These are phyloP conservation scores for Tinamus major DNA, from an alignment of 2,797 vertebrate species.

Conservation along the genomic window DNA sequence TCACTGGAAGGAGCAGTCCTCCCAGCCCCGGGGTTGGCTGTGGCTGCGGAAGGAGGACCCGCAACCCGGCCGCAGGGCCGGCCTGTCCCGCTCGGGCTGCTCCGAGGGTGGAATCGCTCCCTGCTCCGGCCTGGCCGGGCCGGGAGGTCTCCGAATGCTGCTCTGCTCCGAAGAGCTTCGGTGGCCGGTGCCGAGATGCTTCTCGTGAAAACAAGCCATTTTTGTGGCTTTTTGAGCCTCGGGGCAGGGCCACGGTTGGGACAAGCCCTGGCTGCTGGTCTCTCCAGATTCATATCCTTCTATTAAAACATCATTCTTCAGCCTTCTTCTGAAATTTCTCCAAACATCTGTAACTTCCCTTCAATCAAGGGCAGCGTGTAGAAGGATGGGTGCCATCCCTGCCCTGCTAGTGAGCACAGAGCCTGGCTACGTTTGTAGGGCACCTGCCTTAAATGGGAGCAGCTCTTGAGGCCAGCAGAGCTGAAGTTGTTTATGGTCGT, in stretches of 20 bases:
- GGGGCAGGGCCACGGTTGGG: not conserved
- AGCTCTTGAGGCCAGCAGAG: not conserved
- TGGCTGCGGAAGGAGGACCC: not conserved
- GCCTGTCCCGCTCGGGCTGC: fast-evolving
- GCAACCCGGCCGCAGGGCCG: not conserved
- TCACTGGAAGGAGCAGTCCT: not conserved
- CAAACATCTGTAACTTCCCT: fast-evolving
- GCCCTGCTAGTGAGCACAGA: not conserved
- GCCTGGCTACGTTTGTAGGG: not conserved
- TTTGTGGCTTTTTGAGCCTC: not conserved
- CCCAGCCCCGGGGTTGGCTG: not conserved
- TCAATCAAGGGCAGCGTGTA: fast-evolving
- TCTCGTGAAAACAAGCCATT: not conserved
- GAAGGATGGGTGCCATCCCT: not conserved
- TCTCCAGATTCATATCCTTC: not conserved
- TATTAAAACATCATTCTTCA: not conserved
- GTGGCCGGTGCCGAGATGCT: fast-evolving
- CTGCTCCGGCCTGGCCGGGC: fast-evolving
- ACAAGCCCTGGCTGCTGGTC: fast-evolving
- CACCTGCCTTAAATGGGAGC: not conserved
- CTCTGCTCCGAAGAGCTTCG: not conserved
- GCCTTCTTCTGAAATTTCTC: not conserved
- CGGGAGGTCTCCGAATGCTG: not conserved
- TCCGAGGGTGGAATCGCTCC: fast-evolving
- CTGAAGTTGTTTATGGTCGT: fast-evolving